A percentile compares a stretch with the other conserved stretches of the same genome.
Conservation (phyloP, 2,797 vertebrate species). For the Phataginus tricuspis region DNA sequence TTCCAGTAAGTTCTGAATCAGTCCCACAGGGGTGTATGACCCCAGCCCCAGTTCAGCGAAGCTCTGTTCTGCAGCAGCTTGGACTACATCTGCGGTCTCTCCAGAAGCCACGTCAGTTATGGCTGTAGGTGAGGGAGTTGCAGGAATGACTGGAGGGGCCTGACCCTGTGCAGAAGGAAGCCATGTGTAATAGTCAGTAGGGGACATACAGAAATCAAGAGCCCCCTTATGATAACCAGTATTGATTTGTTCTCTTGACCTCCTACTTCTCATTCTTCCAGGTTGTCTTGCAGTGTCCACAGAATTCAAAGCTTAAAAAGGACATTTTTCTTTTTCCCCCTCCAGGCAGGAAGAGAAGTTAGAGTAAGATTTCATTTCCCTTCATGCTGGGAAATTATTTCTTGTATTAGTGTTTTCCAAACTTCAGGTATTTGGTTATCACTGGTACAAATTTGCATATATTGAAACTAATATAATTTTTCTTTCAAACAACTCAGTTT, state of each 20-base stretch:
- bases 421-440: background rate
- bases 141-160: slow-evolving; percentile 60
- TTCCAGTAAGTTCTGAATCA: slow-evolving; percentile 92
- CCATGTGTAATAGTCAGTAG: background rate
- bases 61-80: slow-evolving; percentile 87
- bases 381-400: slow-evolving; percentile 18
- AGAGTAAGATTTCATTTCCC: background rate
- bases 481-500: slow-evolving; percentile 43
- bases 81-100: slow-evolving; percentile 77
- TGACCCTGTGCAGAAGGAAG: slow-evolving; percentile 70
- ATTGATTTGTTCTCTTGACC: background rate
- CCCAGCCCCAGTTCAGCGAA: slow-evolving; percentile 91
- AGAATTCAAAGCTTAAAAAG: background rate
- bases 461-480: background rate
- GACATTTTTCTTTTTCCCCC: background rate
- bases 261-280: background rate
- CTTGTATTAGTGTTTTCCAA: background rate
- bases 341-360: background rate
- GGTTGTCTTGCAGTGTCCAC: background rate
- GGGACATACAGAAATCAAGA: background rate
- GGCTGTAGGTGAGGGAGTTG: slow-evolving; percentile 45
- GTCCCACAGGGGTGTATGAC: slow-evolving; percentile 90
- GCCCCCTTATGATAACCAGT: background rate
- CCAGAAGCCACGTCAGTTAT: slow-evolving; percentile 69
- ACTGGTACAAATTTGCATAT: background rate